A percentile compares a stretch with the other conserved stretches of the same genome.
Evolutionary conservation across 2,888 invertebrate species (phyloP).

Genomic region (Nymphalis c-album): DNA sequence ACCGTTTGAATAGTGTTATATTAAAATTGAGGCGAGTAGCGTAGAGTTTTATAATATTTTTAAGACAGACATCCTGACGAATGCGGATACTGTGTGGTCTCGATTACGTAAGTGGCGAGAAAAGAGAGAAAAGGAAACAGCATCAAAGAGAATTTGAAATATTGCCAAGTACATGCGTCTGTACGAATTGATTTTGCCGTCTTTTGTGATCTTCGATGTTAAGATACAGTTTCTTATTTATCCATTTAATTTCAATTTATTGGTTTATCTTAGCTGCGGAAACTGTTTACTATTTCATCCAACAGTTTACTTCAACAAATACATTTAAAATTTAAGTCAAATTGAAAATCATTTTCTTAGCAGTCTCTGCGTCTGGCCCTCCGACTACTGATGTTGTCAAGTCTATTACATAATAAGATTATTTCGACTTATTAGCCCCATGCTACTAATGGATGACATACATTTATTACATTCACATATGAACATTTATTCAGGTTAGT

Average conservation of each 20-base stretch:
- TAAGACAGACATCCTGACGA: slow-evolving; percentile 36
- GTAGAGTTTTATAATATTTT: background rate
- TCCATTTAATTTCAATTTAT: slow-evolving; percentile 25
- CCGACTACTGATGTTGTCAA: no score
- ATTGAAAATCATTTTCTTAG: no score
- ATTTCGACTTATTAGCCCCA: no score
- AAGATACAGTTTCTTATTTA: slow-evolving; percentile 26
- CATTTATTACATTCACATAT: no score
- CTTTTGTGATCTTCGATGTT: slow-evolving; percentile 50
- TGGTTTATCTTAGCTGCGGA: background rate
- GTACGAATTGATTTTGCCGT: slow-evolving; percentile 67
- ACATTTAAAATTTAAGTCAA: no score
- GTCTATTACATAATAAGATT: no score
- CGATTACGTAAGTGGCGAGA: slow-evolving; percentile 56
- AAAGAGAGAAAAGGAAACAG: slow-evolving; percentile 60
- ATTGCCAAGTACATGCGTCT: slow-evolving; percentile 74
- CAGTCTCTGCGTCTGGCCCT: no score
- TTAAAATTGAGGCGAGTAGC: background rate
- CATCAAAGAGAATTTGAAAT: slow-evolving; percentile 75
- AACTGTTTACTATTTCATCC: background rate
- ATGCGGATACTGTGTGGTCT: slow-evolving; percentile 46
- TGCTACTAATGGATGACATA: no score
- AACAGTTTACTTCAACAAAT: no score
- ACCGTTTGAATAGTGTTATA: no score
- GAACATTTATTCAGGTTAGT: no score